These are phyloP conservation scores for Myotis planiceps DNA, from an alignment of 2,797 vertebrate species.

Conservation along the genomic window DNA sequence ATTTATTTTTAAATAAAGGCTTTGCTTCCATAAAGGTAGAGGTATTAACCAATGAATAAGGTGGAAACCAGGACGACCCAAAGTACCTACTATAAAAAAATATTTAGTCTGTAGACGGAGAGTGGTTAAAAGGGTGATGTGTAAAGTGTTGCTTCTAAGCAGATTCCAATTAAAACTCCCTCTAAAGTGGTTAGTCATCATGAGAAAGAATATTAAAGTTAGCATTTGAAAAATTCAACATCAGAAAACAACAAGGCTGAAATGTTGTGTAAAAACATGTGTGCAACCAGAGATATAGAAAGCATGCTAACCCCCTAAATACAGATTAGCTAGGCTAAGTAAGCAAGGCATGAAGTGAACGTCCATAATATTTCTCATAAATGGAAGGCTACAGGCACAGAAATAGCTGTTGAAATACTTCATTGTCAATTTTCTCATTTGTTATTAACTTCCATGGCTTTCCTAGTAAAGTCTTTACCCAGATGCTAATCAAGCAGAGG, in stretches of 20 bases:
- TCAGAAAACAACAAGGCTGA: neutral
- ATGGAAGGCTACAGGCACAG: neutral
- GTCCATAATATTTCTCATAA: neutral
- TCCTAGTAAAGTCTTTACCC: conserved; percentile 76
- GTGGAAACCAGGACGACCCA: neutral
- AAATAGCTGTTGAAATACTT: neutral
- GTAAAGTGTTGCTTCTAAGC: conserved; percentile 1
- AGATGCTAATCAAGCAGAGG: conserved; percentile 83
- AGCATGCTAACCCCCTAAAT: neutral
- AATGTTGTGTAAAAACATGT: neutral
- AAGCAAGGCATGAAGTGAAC: neutral
- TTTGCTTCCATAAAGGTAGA: neutral
- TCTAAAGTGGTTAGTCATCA: neutral
- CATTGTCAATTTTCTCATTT: conserved; percentile 60
- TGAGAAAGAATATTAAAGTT: neutral
- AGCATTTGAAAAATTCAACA: conserved; percentile 25
- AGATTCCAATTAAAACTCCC: neutral
- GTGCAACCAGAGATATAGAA: neutral
- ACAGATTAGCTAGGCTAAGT: neutral
- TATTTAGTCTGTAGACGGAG: neutral
- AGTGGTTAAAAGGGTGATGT: neutral
- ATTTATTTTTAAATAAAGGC: neutral
- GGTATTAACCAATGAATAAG: neutral
- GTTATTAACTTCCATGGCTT: conserved; percentile 62
- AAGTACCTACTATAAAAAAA: neutral